A percentile compares a stretch with the other conserved stretches of the same genome.
These are phyloP conservation scores for Orthonyx spaldingii DNA, from an alignment of 2,113 vertebrate genomes.

Conservation along the genomic window DNA sequence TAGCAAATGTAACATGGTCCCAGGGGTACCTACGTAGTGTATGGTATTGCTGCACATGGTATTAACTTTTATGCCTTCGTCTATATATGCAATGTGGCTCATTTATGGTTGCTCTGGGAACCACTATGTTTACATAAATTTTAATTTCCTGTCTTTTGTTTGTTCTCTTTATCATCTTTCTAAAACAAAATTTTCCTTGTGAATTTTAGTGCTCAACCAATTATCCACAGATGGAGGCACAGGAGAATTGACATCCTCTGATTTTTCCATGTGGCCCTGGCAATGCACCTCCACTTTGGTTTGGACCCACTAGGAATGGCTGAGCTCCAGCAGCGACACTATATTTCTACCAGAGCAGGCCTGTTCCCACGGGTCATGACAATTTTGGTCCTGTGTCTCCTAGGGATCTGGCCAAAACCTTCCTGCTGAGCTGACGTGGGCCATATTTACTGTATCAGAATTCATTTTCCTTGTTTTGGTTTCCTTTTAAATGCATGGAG, in stretches of 20 bases:
- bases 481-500: neutral
- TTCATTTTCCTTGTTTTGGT: neutral
- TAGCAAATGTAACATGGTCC: conserved; percentile 39
- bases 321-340: neutral
- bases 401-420: neutral
- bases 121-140: conserved; percentile 66
- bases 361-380: neutral
- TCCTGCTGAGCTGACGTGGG: neutral
- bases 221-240: neutral
- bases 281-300: fast-evolving
- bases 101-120: conserved; percentile 62
- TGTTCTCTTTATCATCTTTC: conserved; percentile 63
- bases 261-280: conserved; percentile 5
- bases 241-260: neutral
- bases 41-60: conserved; percentile 17
- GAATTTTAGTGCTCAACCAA: conserved; percentile 46
- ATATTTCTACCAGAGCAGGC: neutral
- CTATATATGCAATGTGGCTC: conserved; percentile 39
- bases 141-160: conserved; percentile 70
- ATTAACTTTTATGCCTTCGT: conserved; percentile 64
- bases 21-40: neutral
- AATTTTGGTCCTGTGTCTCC: neutral
- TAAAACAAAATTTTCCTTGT: conserved; percentile 47
- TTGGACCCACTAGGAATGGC: neutral
- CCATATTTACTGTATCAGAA: neutral